Evolutionary conservation across 2,797 vertebrate genomes (phyloP).

Genomic region (Siniperca obscura): DNA sequence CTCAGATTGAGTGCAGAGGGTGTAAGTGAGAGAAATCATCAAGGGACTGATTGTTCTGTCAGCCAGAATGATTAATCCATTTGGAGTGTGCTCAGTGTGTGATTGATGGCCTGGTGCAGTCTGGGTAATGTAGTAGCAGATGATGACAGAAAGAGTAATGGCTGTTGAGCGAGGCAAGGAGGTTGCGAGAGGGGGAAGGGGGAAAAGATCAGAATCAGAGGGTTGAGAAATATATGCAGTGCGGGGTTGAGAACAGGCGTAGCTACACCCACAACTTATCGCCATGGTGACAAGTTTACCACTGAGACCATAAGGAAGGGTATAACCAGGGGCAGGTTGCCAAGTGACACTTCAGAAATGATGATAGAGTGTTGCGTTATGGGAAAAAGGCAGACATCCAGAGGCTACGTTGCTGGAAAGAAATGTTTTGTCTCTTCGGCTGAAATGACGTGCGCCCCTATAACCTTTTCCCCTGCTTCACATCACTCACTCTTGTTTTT

Average conservation of each 20-base stretch:
- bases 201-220: slow-evolving; percentile 8
- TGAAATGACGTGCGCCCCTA: slow-evolving; percentile 34
- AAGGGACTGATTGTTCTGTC: slow-evolving; percentile 73
- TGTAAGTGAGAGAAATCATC: slow-evolving; percentile 62
- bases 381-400: slow-evolving; percentile 49
- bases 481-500: slow-evolving; percentile 69
- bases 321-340: slow-evolving; percentile 30
- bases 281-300: slow-evolving; percentile 41
- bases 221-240: slow-evolving; percentile 16
- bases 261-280: slow-evolving; percentile 26
- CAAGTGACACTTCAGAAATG: slow-evolving; percentile 49
- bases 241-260: background rate
- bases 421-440: slow-evolving; percentile 65
- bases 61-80: slow-evolving; percentile 72
- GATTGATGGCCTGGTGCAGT: slow-evolving; percentile 79
- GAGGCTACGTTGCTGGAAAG: slow-evolving; percentile 24
- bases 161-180: slow-evolving; percentile 29
- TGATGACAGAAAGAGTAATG: slow-evolving; percentile 74
- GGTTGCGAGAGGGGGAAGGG: background rate
- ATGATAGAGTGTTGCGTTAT: slow-evolving; percentile 57
- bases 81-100: slow-evolving; percentile 55
- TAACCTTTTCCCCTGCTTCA: slow-evolving; percentile 64
- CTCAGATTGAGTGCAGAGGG: slow-evolving; percentile 46
- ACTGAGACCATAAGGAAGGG: slow-evolving; percentile 49
- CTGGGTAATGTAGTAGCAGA: slow-evolving; percentile 79